phyloP scores from a whole-genome alignment of 1,140 invertebrate genomes.

The Macrostomum lignano region DNA sequence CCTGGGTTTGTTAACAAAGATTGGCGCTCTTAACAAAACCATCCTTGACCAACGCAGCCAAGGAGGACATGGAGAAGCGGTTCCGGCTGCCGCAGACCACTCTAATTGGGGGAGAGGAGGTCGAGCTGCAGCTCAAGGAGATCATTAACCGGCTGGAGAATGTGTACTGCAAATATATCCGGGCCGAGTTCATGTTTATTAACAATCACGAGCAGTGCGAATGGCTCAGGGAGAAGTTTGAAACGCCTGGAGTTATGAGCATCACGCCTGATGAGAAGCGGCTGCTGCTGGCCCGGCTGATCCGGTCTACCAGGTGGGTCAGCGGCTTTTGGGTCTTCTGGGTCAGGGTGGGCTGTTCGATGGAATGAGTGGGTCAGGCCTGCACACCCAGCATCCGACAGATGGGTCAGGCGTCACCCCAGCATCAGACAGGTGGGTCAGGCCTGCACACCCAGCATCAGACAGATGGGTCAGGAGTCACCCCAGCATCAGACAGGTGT shows the following conservation, averaged over 20 bases:
- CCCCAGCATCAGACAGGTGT: no score
- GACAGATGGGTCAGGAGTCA: no score
- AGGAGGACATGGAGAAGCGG: constrained; percentile 75
- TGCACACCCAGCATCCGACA: no score
- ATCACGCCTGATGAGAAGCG: constrained; percentile 64
- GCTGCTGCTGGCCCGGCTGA: constrained; percentile 63
- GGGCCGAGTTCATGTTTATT: constrained; percentile 98
- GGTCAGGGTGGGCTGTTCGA: no score
- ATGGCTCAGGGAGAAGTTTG: constrained; percentile 85
- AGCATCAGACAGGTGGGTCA: no score
- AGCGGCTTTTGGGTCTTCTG: no score
- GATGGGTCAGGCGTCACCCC: no score
- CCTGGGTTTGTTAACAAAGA: no score
- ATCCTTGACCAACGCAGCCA: no score
- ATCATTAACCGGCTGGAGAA: constrained; percentile 62
- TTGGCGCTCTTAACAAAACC: no score
- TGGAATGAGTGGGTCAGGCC: no score
- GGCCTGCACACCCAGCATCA: no score
- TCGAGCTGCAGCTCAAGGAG: constrained; percentile 58
- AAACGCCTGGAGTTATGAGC: constrained; percentile 66
- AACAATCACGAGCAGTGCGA: constrained; percentile 92
- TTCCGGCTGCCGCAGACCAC: constrained; percentile 83
- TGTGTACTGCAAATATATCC: constrained; percentile 37
- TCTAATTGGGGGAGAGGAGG: constrained; percentile 58
- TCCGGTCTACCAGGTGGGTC: constrained; percentile 64